These are phyloP conservation scores for Daphoenositta chrysoptera DNA, from an alignment of 2,113 vertebrate species.

Conservation along the genomic window DNA sequence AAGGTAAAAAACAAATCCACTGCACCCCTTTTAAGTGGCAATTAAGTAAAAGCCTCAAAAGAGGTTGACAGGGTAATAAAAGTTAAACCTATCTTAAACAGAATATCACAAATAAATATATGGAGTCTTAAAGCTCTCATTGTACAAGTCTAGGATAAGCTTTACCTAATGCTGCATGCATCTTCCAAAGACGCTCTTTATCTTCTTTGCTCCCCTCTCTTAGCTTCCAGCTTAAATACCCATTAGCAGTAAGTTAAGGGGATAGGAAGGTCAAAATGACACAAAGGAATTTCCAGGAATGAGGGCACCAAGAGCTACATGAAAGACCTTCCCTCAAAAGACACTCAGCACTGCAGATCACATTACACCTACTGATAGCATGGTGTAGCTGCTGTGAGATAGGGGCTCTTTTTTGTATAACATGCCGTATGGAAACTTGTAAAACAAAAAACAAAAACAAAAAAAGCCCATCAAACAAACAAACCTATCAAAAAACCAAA, in stretches of 20 bases:
- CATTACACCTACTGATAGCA: not conserved
- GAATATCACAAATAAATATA: not conserved
- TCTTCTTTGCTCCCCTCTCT: not conserved
- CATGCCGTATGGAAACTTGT: not conserved
- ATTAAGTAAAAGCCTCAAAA: not conserved
- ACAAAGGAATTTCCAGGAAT: not conserved
- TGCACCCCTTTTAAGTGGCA: not conserved
- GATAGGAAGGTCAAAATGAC: not conserved
- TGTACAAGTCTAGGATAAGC: not conserved
- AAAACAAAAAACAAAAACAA: not conserved
- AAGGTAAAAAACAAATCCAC: not conserved
- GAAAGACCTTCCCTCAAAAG: not conserved
- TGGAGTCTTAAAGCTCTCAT: not conserved
- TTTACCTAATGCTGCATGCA: not conserved
- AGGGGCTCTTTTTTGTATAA: rapidly evolving
- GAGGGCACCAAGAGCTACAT: not conserved
- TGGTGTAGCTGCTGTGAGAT: not conserved
- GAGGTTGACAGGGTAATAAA: not conserved
- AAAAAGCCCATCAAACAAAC: not conserved
- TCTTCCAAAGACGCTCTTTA: not conserved
- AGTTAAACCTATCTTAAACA: not conserved
- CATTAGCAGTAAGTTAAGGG: not conserved
- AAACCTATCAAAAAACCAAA: not conserved
- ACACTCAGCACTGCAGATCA: not conserved
- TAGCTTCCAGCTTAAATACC: not conserved